These are phyloP conservation scores for Melanostigma gelatinosum DNA, from an alignment of 2,113 vertebrate species.

Conservation along the genomic window DNA sequence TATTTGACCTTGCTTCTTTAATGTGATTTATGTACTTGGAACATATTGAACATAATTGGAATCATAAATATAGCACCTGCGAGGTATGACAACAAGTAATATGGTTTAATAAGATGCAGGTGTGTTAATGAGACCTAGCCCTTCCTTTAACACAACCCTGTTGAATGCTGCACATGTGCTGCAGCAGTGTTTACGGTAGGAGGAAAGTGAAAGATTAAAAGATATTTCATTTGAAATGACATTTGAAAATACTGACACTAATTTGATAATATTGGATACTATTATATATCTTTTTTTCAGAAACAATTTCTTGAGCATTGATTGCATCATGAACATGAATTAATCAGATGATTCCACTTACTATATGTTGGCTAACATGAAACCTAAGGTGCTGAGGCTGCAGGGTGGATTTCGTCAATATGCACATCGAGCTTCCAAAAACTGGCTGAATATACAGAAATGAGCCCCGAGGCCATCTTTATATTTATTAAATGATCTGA, in stretches of 20 bases:
- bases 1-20: too few species aligned
- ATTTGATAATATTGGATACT: background rate
- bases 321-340: background rate
- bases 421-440: constrained; percentile 6
- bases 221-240: background rate
- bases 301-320: background rate
- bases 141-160: background rate
- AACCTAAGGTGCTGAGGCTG: constrained; percentile 22
- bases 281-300: background rate
- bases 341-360: background rate
- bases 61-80: background rate
- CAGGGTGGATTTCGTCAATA: constrained; percentile 2
- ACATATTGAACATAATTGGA: background rate
- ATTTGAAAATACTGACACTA: background rate
- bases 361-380: constrained; percentile 13
- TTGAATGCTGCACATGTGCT: background rate
- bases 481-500: constrained; percentile 11
- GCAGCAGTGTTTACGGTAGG: background rate
- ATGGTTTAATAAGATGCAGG: background rate
- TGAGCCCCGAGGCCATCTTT: background rate
- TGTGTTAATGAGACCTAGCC: background rate
- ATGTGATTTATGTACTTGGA: background rate
- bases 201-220: background rate
- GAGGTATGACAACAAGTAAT: background rate
- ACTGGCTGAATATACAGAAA: constrained; percentile 3